Evolutionary conservation across 2,888 invertebrate genomes (phyloP).

Genomic region (Amblyjoppa fuscipennis): DNA sequence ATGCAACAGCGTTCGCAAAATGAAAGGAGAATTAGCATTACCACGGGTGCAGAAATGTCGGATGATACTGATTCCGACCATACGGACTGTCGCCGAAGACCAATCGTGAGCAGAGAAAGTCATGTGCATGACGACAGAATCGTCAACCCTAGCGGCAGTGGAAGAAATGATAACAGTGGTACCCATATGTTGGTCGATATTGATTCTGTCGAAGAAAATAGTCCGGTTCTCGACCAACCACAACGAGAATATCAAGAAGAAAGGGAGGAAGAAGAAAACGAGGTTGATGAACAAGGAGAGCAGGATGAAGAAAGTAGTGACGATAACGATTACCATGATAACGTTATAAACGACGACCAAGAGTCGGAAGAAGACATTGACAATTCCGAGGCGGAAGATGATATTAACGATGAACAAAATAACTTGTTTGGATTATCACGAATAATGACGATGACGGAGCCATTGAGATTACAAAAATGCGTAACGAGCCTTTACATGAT

Average conservation of each 20-base stretch:
- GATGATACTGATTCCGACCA: no score
- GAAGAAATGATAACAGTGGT: no score
- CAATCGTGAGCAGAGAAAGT: no score
- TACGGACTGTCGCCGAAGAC: no score
- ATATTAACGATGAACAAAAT: background rate
- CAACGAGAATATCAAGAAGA: background rate
- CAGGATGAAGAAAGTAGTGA: background rate
- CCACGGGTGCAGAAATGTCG: no score
- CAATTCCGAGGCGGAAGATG: background rate
- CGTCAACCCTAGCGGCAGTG: no score
- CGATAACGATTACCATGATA: background rate
- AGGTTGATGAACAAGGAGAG: background rate
- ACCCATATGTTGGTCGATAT: no score
- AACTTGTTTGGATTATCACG: background rate
- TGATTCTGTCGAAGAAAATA: no score
- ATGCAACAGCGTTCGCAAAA: no score
- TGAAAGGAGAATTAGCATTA: no score
- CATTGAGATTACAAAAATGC: background rate
- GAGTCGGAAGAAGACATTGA: background rate
- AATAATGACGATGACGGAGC: constrained; percentile 1
- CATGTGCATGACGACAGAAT: no score
- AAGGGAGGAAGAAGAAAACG: background rate
- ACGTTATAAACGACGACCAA: background rate
- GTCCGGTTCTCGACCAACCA: no score
- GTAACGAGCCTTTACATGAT: background rate